Percentiles rank a stretch among this genome's conserved stretches.
Conservation (phyloP, 2,113 vertebrate species). For the Oceanodroma tethys region DNA sequence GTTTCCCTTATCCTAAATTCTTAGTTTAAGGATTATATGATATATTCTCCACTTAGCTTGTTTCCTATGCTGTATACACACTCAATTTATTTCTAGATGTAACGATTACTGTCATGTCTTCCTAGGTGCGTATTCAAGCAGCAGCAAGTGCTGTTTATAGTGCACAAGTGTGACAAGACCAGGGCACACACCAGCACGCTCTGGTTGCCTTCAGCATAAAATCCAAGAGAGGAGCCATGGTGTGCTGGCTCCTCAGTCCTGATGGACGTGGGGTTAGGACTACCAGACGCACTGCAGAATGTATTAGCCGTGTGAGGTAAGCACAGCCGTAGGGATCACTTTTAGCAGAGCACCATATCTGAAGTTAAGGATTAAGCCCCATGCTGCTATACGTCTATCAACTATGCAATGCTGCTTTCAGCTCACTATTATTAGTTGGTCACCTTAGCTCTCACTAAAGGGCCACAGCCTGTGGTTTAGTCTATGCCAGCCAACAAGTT, state of each 20-base stretch:
- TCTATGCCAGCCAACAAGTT: background rate
- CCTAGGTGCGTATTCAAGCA: background rate
- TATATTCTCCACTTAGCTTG: background rate
- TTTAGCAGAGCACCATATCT: background rate
- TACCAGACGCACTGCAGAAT: background rate
- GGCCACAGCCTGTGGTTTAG: background rate
- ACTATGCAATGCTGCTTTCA: background rate
- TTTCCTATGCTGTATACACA: background rate
- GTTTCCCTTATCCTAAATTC: rapidly evolving
- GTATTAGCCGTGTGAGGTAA: background rate
- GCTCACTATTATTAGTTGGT: background rate
- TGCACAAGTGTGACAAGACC: background rate
- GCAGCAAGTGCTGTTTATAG: background rate
- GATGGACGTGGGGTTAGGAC: background rate
- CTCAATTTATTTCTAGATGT: background rate
- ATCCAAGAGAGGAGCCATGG: background rate
- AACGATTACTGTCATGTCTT: background rate
- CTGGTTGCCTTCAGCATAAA: background rate
- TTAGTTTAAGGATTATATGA: background rate
- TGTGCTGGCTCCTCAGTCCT: background rate
- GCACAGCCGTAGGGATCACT: background rate
- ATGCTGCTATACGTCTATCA: rapidly evolving
- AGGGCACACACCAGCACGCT: rapidly evolving
- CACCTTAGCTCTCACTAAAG: background rate
- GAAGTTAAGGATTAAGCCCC: background rate